Percentiles rank a stretch among this genome's conserved stretches.
phyloP scores from a whole-genome alignment of 2,113 vertebrate genomes.

The Pseudopodoces humilis region DNA sequence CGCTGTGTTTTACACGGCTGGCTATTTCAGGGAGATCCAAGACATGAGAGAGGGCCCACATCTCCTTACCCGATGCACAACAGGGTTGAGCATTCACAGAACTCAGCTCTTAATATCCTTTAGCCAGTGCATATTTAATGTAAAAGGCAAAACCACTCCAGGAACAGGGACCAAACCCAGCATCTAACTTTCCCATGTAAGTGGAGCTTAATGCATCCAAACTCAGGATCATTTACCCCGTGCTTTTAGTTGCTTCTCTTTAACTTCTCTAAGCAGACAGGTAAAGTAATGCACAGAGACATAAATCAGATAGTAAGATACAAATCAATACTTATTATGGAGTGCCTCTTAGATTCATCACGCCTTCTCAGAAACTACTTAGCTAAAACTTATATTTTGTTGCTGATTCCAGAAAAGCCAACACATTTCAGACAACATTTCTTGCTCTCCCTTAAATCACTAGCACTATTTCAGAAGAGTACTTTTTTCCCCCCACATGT shows the following conservation, averaged over 20 bases:
- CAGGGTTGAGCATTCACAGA: background rate
- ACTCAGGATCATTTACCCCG: background rate
- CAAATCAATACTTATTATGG: conserved; percentile 61
- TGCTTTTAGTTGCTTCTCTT: conserved; percentile 39
- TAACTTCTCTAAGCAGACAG: conserved; percentile 45
- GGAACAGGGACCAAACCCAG: background rate
- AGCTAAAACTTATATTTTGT: conserved; percentile 37
- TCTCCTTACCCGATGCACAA: background rate
- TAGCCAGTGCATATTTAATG: conserved; percentile 1
- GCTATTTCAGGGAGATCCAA: background rate
- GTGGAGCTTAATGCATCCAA: conserved; percentile 37
- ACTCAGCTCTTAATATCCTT: background rate
- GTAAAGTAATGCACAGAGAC: conserved; percentile 43
- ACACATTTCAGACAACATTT: background rate
- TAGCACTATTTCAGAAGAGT: background rate
- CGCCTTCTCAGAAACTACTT: conserved; percentile 55
- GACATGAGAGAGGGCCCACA: background rate
- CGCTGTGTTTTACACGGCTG: background rate
- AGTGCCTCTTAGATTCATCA: conserved; percentile 30
- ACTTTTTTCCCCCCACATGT: background rate
- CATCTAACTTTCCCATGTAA: background rate
- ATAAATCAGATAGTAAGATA: conserved; percentile 50
- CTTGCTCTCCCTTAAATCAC: background rate
- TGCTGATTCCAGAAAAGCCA: conserved; percentile 41
- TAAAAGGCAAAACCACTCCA: background rate